Evolutionary conservation across 2,888 invertebrate species (phyloP).

Genomic region (Nymphalis c-album): DNA sequence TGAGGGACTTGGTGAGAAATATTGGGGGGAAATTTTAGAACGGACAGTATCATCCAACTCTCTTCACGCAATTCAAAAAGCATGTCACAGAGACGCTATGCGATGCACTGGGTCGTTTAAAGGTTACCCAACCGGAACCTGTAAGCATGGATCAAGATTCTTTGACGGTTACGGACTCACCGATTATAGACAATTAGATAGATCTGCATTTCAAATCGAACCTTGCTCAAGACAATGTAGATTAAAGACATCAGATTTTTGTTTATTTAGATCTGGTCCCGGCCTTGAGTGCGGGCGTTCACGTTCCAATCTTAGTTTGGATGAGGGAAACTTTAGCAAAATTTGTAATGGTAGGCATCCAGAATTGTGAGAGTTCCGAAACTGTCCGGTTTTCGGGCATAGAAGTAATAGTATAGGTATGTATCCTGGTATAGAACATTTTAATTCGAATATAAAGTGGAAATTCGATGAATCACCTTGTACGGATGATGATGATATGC

Average conservation of each 20-base stretch:
- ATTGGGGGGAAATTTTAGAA: slow-evolving; percentile 90
- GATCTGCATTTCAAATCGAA: slow-evolving; percentile 76
- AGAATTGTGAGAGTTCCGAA: slow-evolving; percentile 80
- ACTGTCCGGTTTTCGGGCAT: slow-evolving; percentile 79
- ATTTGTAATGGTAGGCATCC: slow-evolving; percentile 75
- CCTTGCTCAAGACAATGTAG: slow-evolving; percentile 75
- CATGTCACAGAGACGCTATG: slow-evolving; percentile 71
- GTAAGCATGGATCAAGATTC: slow-evolving; percentile 73
- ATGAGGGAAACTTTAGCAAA: slow-evolving; percentile 76
- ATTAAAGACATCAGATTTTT: slow-evolving; percentile 74
- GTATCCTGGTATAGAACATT: slow-evolving; percentile 76
- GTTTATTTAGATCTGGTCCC: slow-evolving; percentile 70
- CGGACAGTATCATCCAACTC: slow-evolving; percentile 88
- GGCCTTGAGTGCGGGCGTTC: slow-evolving; percentile 73
- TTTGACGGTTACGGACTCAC: slow-evolving; percentile 70
- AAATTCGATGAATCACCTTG: slow-evolving; percentile 71
- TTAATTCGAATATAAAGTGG: slow-evolving; percentile 77
- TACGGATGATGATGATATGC: slow-evolving; percentile 66
- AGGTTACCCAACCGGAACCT: slow-evolving; percentile 66
- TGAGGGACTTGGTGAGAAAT: slow-evolving; percentile 86
- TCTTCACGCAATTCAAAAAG: slow-evolving; percentile 85
- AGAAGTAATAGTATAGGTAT: slow-evolving; percentile 78
- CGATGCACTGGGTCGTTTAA: slow-evolving; percentile 75
- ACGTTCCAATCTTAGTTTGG: slow-evolving; percentile 75
- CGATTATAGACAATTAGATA: slow-evolving; percentile 72